A percentile compares a stretch with the other conserved stretches of the same genome.
phyloP scores from a whole-genome alignment of 2,113 vertebrate species.

The Perccottus glenii region DNA sequence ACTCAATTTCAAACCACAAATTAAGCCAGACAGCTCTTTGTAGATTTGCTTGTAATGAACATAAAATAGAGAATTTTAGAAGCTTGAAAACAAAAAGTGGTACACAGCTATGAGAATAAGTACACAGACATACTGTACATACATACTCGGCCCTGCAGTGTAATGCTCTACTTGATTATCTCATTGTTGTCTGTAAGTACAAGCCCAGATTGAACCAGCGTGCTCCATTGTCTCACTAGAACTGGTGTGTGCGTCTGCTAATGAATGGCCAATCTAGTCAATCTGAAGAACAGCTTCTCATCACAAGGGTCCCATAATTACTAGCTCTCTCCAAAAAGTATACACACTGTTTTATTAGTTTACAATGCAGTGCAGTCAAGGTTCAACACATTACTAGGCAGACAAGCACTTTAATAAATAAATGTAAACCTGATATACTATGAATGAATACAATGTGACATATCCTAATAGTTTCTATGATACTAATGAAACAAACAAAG shows the following conservation, averaged over 20 bases:
- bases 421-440: no score
- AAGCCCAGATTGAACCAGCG: slow-evolving; percentile 99
- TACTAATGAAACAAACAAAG: not conserved
- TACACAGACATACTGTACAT: slow-evolving; percentile 40
- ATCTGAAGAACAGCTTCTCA: slow-evolving; percentile 94
- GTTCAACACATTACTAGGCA: slow-evolving; percentile 35
- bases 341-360: slow-evolving; percentile 66
- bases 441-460: no score
- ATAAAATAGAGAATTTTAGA: slow-evolving; percentile 59
- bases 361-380: slow-evolving; percentile 37
- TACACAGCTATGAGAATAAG: slow-evolving; percentile 25
- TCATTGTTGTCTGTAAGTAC: slow-evolving; percentile 99
- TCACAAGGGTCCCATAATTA: slow-evolving; percentile 90
- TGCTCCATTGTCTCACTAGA: slow-evolving; percentile 76
- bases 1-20: not conserved
- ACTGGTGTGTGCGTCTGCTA: slow-evolving; percentile 82
- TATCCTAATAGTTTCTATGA: not conserved
- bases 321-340: slow-evolving; percentile 64
- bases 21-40: not conserved
- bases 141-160: slow-evolving; percentile 76
- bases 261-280: slow-evolving; percentile 99
- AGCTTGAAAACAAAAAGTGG: not conserved
- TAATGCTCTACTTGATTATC: slow-evolving; percentile 97
- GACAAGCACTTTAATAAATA: slow-evolving; percentile 42
- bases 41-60: slow-evolving; percentile 46